Base-by-base conservation (phyloP, 64 coral and sea anemone species). In the Stichodactyla helianthus region DNA sequence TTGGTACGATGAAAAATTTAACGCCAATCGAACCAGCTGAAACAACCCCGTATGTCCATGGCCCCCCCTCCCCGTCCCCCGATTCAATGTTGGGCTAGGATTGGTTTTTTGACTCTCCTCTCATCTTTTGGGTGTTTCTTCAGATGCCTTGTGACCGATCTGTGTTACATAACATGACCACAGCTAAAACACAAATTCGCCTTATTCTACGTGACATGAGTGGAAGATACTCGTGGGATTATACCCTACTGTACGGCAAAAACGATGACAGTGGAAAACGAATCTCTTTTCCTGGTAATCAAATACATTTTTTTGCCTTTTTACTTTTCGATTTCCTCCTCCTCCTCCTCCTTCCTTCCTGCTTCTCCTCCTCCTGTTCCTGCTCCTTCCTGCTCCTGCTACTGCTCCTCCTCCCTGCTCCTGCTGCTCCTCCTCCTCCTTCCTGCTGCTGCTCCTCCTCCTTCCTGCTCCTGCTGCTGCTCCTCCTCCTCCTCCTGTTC, bases 191-290 rank as follows among this genome's bases (percentile, higher is more conserved):
- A 7, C 94, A 95, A 88, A 84, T 93, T 68, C 88, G 96, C 17
- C 50, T 98, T 23, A 89, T 98, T 20, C 82, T 85, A 20, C 88
- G 96, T 14, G 96, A 98, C 62, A 98, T 98, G 93, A 90, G 83
- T n/a, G 96, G 96, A 16, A 92, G 93, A 59, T 88, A 94, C 85
- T 91, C 90, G 9, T 92, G 93, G 96, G 96, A 98, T 55, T 86
- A 90, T 50, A 95, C 93, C 7, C 59, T 94, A 18, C 89, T 92
- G 31, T 94, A 89, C 53, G 90, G 93, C 5, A 86, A 82, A 28
- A 57, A 57, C 82, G 59, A 82, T 54, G 77, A 89, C 62, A 78
- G 71, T 71, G 84, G 86, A 55, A 59, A 52, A 82, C 17, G 31
- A 87, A 50, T 81, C 52, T 9, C 16, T 61, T 64, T 35, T 27